These are phyloP conservation scores for Andrena dorsata DNA, from an alignment of 2,888 invertebrate genomes.

Conservation along the genomic window DNA sequence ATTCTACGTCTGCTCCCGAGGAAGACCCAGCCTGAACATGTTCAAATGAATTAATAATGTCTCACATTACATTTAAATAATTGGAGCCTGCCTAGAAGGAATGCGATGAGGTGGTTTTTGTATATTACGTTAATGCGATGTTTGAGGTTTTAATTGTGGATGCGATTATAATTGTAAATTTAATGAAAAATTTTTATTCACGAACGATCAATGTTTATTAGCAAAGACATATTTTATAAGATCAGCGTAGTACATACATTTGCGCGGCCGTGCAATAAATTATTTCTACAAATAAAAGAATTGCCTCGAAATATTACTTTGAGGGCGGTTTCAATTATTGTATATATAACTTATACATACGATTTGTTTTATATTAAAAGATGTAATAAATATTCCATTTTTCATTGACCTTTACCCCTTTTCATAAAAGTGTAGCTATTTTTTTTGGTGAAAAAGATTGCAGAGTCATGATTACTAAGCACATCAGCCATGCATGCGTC, in stretches of 20 bases:
- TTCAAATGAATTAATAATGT: conserved; percentile 75
- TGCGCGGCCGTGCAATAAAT: conserved; percentile 75
- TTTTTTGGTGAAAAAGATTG: too few species aligned
- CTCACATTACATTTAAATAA: conserved; percentile 74
- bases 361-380: conserved; percentile 80
- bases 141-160: conserved; percentile 59
- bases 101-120: conserved; percentile 68
- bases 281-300: conserved; percentile 57
- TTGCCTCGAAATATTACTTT: conserved; percentile 75
- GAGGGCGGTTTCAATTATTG: conserved; percentile 82
- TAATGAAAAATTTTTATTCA: conserved; percentile 51
- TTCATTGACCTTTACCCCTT: conserved; percentile 70
- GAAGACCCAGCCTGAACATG: conserved; percentile 82
- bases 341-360: conserved; percentile 81
- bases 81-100: conserved; percentile 74
- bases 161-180: conserved; percentile 61
- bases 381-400: conserved; percentile 75
- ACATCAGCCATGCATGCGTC: background rate
- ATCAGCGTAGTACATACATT: conserved; percentile 57
- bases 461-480: too few species aligned
- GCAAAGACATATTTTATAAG: conserved; percentile 65
- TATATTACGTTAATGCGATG: conserved; percentile 58
- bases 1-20: conserved; percentile 79
- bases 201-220: conserved; percentile 48
- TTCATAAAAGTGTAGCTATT: background rate